Percentiles rank a stretch among this genome's conserved stretches.
Evolutionary conservation across 1,140 invertebrate genomes (phyloP).

Genomic region (Drosophila virilis): DNA sequence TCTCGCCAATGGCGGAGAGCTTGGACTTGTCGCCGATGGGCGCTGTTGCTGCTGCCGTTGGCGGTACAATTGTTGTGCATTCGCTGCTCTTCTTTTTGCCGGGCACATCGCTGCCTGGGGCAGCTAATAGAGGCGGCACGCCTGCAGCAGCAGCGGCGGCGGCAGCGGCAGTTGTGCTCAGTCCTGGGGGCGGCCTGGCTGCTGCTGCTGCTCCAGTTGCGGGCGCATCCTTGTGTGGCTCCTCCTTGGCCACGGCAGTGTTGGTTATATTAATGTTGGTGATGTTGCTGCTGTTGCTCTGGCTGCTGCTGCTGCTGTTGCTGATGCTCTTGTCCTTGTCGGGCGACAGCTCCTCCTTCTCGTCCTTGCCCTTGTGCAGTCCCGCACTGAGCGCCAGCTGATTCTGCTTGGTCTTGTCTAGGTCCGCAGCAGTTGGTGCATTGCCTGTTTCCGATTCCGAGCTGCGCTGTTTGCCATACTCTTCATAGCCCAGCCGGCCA

Average conservation of each 20-base stretch:
- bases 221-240: conserved; percentile 43
- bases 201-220: conserved; percentile 10
- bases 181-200: conserved; percentile 55
- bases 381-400: conserved; percentile 88
- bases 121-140: conserved; percentile 19
- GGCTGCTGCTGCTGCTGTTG: background rate
- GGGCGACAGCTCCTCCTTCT: conserved; percentile 40
- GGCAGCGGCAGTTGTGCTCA: no score
- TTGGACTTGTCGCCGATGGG: conserved; percentile 58
- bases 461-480: conserved; percentile 81
- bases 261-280: conserved; percentile 47
- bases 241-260: conserved; percentile 68
- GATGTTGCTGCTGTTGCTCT: conserved; percentile 44
- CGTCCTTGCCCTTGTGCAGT: conserved; percentile 85
- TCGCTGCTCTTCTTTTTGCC: conserved; percentile 52
- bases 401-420: conserved; percentile 89
- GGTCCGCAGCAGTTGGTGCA: conserved; percentile 55
- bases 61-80: conserved; percentile 3
- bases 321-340: conserved; percentile 63
- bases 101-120: conserved; percentile 26
- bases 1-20: conserved; percentile 61
- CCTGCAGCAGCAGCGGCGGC: background rate
- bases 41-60: conserved; percentile 23
- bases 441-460: conserved; percentile 63
- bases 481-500: conserved; percentile 87